phyloP scores from a whole-genome alignment of 2,888 invertebrate genomes.

The Eupeodes luniger region DNA sequence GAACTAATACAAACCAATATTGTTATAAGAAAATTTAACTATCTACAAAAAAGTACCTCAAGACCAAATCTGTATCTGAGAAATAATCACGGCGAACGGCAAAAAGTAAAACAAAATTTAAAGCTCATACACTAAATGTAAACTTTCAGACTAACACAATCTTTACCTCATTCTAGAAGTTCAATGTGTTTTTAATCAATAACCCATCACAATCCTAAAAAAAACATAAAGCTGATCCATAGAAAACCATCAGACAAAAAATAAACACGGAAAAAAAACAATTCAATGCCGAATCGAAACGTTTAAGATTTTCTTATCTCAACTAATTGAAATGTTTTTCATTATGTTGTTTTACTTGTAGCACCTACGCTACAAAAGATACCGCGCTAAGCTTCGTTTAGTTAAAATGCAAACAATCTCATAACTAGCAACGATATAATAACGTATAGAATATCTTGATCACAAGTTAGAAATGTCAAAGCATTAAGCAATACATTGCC shows the following conservation, averaged over 20 bases:
- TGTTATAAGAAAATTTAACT: no score
- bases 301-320: conserved; percentile 42
- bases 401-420: conserved; percentile 42
- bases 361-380: conserved; percentile 60
- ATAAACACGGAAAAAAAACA: neutral
- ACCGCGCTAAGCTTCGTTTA: conserved; percentile 65
- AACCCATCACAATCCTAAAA: neutral
- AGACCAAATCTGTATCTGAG: no score
- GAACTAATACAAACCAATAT: no score
- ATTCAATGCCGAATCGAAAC: conserved; percentile 23
- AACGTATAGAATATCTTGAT: conserved; percentile 48
- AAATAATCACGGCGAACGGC: no score
- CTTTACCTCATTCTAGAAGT: neutral
- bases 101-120: no score
- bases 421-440: conserved; percentile 6
- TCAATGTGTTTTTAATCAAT: neutral
- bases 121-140: no score
- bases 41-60: no score
- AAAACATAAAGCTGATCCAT: neutral
- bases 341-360: conserved; percentile 61
- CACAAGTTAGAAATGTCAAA: conserved; percentile 59
- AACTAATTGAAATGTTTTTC: conserved; percentile 72
- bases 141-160: neutral
- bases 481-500: conserved; percentile 72
- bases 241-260: neutral